Base-by-base conservation (phyloP, 2,888 invertebrate species). In the Sphaerophoria taeniata region DNA sequence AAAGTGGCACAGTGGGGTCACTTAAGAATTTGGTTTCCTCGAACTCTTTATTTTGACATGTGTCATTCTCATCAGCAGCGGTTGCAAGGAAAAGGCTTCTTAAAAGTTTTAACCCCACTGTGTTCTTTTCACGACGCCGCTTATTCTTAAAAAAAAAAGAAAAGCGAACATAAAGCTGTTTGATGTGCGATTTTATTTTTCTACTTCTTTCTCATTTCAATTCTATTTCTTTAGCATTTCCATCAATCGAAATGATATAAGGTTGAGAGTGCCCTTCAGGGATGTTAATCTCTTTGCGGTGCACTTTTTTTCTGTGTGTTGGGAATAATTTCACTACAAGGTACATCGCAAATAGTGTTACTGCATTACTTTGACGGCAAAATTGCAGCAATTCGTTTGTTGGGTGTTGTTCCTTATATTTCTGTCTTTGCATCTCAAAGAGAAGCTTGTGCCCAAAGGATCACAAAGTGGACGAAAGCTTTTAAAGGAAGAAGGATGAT, bases 81-180 rank as follows among this genome's bases (percentile, higher is more conserved):
- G 2, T 34, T 14, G 31, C 5, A 53, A 53, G 16, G 5, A 24
- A 6, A 49, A 3, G 0, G 3, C 1, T 34, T 34, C 14, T 51
- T 4, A 39, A 53, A 45, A 36, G 43, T 65, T 47, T 53, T 24
- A 3, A 14, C 4, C 39, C 60, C 60, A 60, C 55, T 43, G 56
- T 63, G 3, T 36, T 43, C 43, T 3, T 7, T 6, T 43, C 9
- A 9, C 12, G 2, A 0, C 12, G 12, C 9, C 43, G 9, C 43
- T 3, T 2, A 6, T 67, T 39, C 63, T 14, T 65, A 7, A 14
- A 12, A 24, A 43, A 9, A 39, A 39, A 39, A 9, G 24, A 24
- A 24, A 70, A 24, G 67, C 75, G 56, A 76, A 76, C 71, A 71
- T 80, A 70, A 49, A 65, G 74, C 70, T 51, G 67, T 53, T 74